Evolutionary conservation across 2,797 vertebrate species (phyloP).

Genomic region (Danio kyathit): DNA sequence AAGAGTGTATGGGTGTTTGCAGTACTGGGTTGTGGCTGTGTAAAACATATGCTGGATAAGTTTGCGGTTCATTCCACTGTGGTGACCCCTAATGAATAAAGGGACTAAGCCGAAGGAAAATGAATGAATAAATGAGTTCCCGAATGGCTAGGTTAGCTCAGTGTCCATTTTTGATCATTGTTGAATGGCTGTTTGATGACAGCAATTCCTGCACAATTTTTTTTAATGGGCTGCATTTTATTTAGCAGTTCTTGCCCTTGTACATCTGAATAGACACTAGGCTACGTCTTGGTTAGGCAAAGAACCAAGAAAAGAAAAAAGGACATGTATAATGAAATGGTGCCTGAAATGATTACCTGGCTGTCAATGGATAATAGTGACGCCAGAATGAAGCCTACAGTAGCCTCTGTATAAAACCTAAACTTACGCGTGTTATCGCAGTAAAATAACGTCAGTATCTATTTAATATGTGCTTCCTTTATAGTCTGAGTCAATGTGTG

Average conservation of each 20-base stretch:
- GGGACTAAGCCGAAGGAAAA: no score
- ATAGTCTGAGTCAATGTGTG: not conserved
- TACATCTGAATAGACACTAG: not conserved
- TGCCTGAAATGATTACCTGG: not conserved
- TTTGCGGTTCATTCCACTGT: no score
- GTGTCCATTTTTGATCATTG: not conserved
- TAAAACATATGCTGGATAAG: no score
- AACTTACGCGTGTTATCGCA: not conserved
- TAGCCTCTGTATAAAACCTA: not conserved
- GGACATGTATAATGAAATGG: not conserved
- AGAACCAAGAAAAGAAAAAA: no score
- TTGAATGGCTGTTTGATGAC: not conserved
- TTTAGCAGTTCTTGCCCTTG: not conserved
- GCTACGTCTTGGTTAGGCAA: no score
- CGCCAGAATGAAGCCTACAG: not conserved
- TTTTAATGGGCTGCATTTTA: not conserved
- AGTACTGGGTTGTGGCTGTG: no score
- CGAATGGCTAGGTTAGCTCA: no score
- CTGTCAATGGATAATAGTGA: not conserved
- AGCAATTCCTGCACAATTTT: not conserved
- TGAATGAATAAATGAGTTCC: no score
- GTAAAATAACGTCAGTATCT: not conserved
- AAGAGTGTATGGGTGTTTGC: no score
- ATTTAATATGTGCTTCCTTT: not conserved
- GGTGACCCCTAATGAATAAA: no score